Evolutionary conservation across 2,888 invertebrate species (phyloP), one percentile per base, ranked within the genome.

Genomic region (Meteorus cinctellus): DNA sequence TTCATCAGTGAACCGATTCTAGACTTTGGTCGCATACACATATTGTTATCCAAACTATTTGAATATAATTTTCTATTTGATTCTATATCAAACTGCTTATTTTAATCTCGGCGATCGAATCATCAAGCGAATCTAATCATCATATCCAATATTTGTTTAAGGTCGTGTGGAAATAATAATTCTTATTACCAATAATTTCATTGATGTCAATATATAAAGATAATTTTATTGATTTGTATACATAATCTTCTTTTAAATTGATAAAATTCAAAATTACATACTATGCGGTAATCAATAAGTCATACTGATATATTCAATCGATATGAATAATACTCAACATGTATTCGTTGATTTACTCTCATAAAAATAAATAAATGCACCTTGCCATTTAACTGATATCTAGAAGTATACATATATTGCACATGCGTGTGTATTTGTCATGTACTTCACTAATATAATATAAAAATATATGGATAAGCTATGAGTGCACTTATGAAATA

Each of bases 361-460:
- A 31, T 34, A 19, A 31, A 65, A 65, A 51, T 72, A 66, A 65
- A 51, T 72, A 66, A 45, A 51, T 72, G 29, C 65, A 34, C 27
- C 48, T 66, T 31, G 14, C 19, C 55, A 19, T 14, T 59, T 59
- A 29, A 19, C 16, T n/a, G 48, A 34, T 69, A 59, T 59, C 29
- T 51, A 31, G 62, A 55, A 8, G 2, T n/a, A 19, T 55, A 41
- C 45, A 45, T 66, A 8, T 36, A 68, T 68, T 68, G 68, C 68
- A 68, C 67, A 48, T 69, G 36, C 3, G 59, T 34, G 55, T 69
- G 31, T 29, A 24, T 29, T n/a, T 48, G 19, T 55, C 19, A 19
- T 55, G 55, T 19, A 55, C 6, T n/a, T 8, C 6, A 24, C 19
- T 19, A 24, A 41, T 55, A 19, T 55, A 24, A 55, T 55, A 19